Evolutionary conservation across 2,888 invertebrate genomes (phyloP).

Genomic region (Diaprepes abbreviatus): DNA sequence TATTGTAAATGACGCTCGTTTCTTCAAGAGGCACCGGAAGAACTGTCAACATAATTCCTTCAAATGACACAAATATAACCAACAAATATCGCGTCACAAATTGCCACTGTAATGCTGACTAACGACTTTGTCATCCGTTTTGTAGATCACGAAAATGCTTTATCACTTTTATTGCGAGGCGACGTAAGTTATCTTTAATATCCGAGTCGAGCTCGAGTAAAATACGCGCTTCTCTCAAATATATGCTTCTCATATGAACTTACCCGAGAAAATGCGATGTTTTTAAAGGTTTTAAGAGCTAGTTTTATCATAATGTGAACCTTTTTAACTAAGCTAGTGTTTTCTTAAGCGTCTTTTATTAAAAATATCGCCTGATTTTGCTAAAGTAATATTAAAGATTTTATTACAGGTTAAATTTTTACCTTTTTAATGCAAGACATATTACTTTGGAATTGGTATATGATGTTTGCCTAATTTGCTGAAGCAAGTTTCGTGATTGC

Average conservation of each 20-base stretch:
- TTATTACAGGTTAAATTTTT: no score
- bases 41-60: conserved; percentile 48
- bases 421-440: no score
- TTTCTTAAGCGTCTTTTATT: no score
- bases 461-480: no score
- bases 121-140: conserved; percentile 55
- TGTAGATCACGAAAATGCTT: conserved; percentile 56
- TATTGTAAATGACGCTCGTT: conserved; percentile 27
- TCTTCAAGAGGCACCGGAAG: conserved; percentile 31
- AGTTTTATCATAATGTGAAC: neutral
- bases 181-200: conserved; percentile 54
- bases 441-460: no score
- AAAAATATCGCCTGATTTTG: no score
- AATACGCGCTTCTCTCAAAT: conserved; percentile 32
- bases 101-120: conserved; percentile 55
- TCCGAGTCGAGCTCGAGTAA: conserved; percentile 39
- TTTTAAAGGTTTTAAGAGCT: neutral
- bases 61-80: conserved; percentile 54
- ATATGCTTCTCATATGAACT: conserved; percentile 30
- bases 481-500: no score
- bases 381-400: no score
- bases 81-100: conserved; percentile 50
- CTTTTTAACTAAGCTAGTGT: no score
- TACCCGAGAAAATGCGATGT: conserved; percentile 8
- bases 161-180: conserved; percentile 54